Evolutionary conservation across 1,140 invertebrate species (phyloP), one percentile per base, ranked within the genome.

Genomic region (Trichogramma pretiosum): DNA sequence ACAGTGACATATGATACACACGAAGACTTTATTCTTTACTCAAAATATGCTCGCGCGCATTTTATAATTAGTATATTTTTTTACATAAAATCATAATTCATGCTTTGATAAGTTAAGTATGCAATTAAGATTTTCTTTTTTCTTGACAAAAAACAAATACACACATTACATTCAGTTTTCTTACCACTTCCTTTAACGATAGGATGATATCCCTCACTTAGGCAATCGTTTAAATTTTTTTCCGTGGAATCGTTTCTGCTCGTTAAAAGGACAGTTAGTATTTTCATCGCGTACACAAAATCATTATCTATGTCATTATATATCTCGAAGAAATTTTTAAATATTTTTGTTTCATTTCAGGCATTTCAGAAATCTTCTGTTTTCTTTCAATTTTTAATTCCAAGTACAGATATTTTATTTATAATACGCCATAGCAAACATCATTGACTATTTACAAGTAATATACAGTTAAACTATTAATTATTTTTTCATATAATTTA

Each of bases 361-460:
- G n/a, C n/a, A n/a, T n/a, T n/a, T n/a, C n/a, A n/a, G n/a, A n/a
- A n/a, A n/a, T n/a, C n/a, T n/a, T n/a, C n/a, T 39, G 14, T 45
- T 23, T 45, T 41, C 49, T 23, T 57, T 61, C 57, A 62, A 66
- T 52, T 23, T 56, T 61, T 57, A 63, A 66, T 65, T 57, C n/a
- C 63, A 66, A 63, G 64, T 65, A 67, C 64, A 65, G 60, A 65
- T 64, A 66, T 65, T 64, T n/a, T n/a, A n/a, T n/a, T n/a, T 65
- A 63, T 64, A 35, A 43, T 53, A 53, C 64, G 61, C 61, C 61
- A 65, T 67, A 65, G 65, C 64, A 67, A 67, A 66, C 65, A 67
- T 67, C 60, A 62, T 36, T 67, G 65, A 67, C 64, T 67, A 67
- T 67, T 66, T 67, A 67, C 65, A 67, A 63, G 66, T 66, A 67